These are phyloP conservation scores for Scaptomyza graminum DNA, from an alignment of 1,140 invertebrate species.

Conservation along the genomic window DNA sequence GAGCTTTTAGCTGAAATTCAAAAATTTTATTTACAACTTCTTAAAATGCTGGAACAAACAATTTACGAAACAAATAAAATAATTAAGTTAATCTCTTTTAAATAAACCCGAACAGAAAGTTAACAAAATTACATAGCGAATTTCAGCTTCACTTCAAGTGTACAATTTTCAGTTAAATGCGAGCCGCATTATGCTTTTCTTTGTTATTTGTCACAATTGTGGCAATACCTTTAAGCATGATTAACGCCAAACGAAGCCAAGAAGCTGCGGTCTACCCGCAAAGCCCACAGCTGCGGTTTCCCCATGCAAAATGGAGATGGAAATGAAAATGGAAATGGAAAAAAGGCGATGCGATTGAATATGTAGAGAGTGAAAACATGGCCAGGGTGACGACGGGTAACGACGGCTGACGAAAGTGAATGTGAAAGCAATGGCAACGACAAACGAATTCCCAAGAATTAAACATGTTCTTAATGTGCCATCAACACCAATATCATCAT, in stretches of 20 bases:
- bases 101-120: no score
- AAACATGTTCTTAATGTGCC: slow-evolving; percentile 13
- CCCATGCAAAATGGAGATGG: no score
- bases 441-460: slow-evolving; percentile 14
- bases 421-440: background rate
- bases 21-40: no score
- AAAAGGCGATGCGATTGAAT: background rate
- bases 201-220: slow-evolving; percentile 4
- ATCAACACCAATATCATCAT: background rate
- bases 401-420: background rate
- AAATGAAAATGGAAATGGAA: background rate
- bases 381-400: no score
- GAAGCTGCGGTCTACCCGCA: slow-evolving; percentile 8
- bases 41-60: no score
- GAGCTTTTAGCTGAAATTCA: no score
- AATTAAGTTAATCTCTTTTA: no score
- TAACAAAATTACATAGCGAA: no score
- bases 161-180: no score
- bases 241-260: slow-evolving; percentile 4
- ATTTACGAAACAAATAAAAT: no score
- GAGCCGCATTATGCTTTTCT: background rate
- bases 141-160: no score
- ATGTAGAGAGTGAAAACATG: background rate
- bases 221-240: background rate
- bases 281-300: no score